A percentile compares a stretch with the other conserved stretches of the same genome.
These are phyloP conservation scores for Platalea minor DNA, from an alignment of 2,797 vertebrate species.

Conservation along the genomic window DNA sequence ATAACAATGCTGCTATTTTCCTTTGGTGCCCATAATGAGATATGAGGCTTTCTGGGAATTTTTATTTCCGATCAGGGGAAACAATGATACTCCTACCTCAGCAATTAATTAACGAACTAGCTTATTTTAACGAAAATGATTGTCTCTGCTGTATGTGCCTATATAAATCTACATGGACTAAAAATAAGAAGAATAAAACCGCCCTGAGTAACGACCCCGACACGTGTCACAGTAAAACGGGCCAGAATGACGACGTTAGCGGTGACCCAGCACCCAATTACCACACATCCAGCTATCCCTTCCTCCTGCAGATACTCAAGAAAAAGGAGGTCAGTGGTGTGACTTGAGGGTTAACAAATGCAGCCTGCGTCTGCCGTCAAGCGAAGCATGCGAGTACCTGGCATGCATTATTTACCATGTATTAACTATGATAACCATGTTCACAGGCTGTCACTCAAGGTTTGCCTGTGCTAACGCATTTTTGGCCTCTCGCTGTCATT, in stretches of 20 bases:
- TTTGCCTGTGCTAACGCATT: background rate
- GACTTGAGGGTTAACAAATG: background rate
- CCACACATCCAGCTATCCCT: rapidly evolving
- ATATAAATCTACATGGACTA: rapidly evolving
- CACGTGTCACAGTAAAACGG: background rate
- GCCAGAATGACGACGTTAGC: rapidly evolving
- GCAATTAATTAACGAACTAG: background rate
- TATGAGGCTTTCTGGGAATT: background rate
- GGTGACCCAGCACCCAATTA: background rate
- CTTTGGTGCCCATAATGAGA: background rate
- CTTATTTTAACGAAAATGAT: background rate
- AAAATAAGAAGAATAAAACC: background rate
- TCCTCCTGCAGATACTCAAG: background rate
- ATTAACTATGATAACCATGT: background rate
- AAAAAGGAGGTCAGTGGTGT: background rate
- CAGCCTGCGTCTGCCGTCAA: background rate
- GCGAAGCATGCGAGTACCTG: background rate
- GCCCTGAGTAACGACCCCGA: rapidly evolving
- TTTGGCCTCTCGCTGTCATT: background rate
- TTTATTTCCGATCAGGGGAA: background rate
- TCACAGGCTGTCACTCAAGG: background rate
- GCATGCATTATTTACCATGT: background rate
- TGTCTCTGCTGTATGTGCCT: background rate
- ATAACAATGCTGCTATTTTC: background rate
- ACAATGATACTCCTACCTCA: background rate